Evolutionary conservation across 2,113 vertebrate genomes (phyloP).

Genomic region (Chiloscyllium plagiosum): DNA sequence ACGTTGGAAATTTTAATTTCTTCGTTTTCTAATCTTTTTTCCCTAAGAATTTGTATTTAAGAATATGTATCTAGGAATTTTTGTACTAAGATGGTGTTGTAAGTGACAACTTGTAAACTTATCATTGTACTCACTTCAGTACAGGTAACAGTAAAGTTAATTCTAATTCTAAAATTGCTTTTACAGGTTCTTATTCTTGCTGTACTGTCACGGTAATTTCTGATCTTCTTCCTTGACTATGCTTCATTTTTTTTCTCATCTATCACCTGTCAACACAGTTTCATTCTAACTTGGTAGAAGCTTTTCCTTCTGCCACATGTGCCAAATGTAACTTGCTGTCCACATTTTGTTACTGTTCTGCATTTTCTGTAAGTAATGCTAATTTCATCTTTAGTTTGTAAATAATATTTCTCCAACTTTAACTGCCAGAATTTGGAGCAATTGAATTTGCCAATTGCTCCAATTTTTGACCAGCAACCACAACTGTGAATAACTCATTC

Average conservation of each 20-base stretch:
- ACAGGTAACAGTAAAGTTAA: too few species aligned
- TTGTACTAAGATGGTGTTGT: too few species aligned
- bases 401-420: not conserved
- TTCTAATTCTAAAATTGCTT: too few species aligned
- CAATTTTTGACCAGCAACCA: not conserved
- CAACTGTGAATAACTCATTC: not conserved
- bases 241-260: not conserved
- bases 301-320: not conserved
- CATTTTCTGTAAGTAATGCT: not conserved
- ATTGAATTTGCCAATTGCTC: not conserved
- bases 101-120: too few species aligned
- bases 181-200: not conserved
- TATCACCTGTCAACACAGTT: not conserved
- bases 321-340: not conserved
- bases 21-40: too few species aligned
- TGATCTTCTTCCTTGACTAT: not conserved
- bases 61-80: too few species aligned
- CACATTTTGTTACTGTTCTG: not conserved
- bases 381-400: not conserved
- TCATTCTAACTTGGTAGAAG: not conserved
- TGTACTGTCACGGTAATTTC: not conserved
- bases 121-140: too few species aligned
- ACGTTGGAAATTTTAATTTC: too few species aligned
- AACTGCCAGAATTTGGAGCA: not conserved
- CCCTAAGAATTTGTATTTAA: too few species aligned